Base-by-base conservation (phyloP, 2,113 vertebrate genomes). In the Heteronetta atricapilla region DNA sequence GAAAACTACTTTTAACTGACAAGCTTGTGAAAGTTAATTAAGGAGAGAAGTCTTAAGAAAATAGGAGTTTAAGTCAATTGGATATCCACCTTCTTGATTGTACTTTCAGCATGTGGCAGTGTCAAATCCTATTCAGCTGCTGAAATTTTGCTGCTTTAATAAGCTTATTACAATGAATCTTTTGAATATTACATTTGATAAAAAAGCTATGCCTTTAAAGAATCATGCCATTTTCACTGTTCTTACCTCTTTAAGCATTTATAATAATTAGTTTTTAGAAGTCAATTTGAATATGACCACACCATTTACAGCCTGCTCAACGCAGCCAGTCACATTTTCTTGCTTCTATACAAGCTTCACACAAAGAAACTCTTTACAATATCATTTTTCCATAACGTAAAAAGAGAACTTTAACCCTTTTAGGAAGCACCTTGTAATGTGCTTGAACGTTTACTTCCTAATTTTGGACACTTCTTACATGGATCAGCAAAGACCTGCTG, bases 1-100 rank as follows among this genome's bases (percentile, higher is more conserved):
- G 68, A 96, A 81, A 94, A 82, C 42, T 23, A 53, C 64, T 90
- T 94, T 63, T 55, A 92, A 90, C 33, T 55, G 62, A 67, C 44
- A 76, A 3, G 0, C 18, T 64, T 33, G 21, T 53, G 6, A 38
- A 91, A 93, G 33, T 77, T 78, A 70, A 93, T 56, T 80, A 80
- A 77, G 17, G 16, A 69, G 12, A 15, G 0, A 81, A 74, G 18
- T 48, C 26, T 86, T 48, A 80, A 80, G 29, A 56, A 67, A 89
- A 74, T 21, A 66, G 9, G 60, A 42, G 21, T 8, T 66, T 7
- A 80, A 53, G 17, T 74, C 8, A 82, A 59, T 74, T 55, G 15
- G 56, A 53, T 42, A 88, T 25, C 13, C 29, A 73, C n/a, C 18
- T 79, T 73, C 53, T 55, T 42, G 28, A 46, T 10, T 50, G 25